Evolutionary conservation across 2,113 vertebrate species (phyloP), one percentile per base, ranked within the genome.

Genomic region (Gavia stellata): DNA sequence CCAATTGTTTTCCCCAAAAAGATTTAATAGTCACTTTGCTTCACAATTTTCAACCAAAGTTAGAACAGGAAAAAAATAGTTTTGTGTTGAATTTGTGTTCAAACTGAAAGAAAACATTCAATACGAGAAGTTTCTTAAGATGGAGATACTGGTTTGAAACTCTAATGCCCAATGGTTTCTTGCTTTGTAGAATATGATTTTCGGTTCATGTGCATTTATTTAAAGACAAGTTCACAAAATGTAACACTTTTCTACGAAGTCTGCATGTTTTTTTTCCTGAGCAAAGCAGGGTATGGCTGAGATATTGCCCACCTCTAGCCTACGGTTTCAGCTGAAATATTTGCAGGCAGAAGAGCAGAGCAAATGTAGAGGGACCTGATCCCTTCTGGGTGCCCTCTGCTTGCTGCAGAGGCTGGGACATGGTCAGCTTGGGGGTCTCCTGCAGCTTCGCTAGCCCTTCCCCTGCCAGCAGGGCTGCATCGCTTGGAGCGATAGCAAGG

Each of bases 391-490:
- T 71, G 63, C 19, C 7, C 28, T 36, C 38, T 66, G 38, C 17
- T 65, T 34, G 34, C 34, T 74, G 73, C 42, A 58, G 38, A 36
- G 12, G 4, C 26, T 84, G 42, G 31, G 29, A 34, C 0, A 0
- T 6, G 49, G 19, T 33, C 0, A 3, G 20, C 12, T 16, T 50
- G 20, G 33, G 53, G 33, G 3, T 11, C 5, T 78, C 16, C 36
- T 75, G 66, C 23, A 81, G 59, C 53, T 40, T 81, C 0, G 4
- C 7, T 45, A 61, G 12, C 36, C 45, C 17, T 70, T 74, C 13
- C 3, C 4, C 5, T 73, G 28, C 47, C 14, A 65, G 33, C 45
- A 52, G 25, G 33, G n/a, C n/a, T 47, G 34, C 0, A 0, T 1
- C 6, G 21, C 21, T n/a, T 40, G 47, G 73, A 14, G 13, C 63